Evolutionary conservation across 2,888 invertebrate genomes (phyloP).

Genomic region (Panzeria rudis): DNA sequence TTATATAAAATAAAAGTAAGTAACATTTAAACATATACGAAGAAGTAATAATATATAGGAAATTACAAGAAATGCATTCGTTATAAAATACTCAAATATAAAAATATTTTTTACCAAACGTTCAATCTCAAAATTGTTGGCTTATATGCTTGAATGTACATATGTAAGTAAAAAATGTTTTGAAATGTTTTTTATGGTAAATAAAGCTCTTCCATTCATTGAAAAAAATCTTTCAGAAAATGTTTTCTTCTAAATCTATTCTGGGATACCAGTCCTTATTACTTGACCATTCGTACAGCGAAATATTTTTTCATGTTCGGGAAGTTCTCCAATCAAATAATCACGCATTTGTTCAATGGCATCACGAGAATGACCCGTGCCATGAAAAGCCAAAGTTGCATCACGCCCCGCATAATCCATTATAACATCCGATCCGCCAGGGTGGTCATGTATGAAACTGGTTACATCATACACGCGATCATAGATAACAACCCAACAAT

Average conservation of each 20-base stretch:
- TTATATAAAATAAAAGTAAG: not conserved
- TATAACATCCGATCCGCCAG: slow-evolving; percentile 92
- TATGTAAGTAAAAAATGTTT: not conserved
- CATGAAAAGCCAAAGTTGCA: slow-evolving; percentile 92
- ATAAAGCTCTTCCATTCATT: not conserved
- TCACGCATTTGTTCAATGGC: slow-evolving; percentile 87
- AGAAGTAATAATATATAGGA: slow-evolving; percentile 4
- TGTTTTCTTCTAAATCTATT: slow-evolving; percentile 71
- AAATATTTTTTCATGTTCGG: slow-evolving; percentile 89
- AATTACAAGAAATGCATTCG: slow-evolving; percentile 17
- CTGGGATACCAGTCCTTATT: slow-evolving; percentile 80
- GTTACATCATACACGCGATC: slow-evolving; percentile 94
- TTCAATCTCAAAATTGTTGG: not conserved
- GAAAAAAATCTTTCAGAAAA: not conserved
- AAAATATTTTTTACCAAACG: not conserved
- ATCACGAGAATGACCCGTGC: slow-evolving; percentile 89
- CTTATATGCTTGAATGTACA: not conserved
- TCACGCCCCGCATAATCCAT: slow-evolving; percentile 93
- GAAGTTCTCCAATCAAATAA: slow-evolving; percentile 91
- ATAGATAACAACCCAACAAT: slow-evolving; percentile 95
- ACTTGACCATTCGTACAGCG: slow-evolving; percentile 82
- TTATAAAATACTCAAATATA: slow-evolving; percentile 28
- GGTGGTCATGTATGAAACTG: slow-evolving; percentile 90
- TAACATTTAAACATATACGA: not conserved
- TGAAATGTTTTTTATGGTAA: not conserved